Conservation (phyloP, 2,113 vertebrate species). For the Ptilorrhoa leucosticta region DNA sequence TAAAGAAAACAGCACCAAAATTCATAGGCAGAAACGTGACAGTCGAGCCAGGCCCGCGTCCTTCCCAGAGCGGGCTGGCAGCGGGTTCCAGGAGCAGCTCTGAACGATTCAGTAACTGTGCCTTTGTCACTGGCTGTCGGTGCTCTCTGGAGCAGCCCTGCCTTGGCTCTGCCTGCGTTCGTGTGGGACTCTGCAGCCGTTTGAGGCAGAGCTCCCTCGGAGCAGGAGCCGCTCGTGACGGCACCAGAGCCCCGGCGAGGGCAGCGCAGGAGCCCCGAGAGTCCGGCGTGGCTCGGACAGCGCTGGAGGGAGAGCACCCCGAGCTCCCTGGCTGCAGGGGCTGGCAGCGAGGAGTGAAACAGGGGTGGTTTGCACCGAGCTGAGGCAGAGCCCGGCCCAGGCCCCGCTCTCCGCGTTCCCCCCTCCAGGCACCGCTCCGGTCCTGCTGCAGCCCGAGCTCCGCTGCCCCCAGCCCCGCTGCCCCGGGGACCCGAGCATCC, state of each 20-base stretch:
- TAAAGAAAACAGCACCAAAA: neutral
- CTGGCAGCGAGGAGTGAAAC: neutral
- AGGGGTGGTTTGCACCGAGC: neutral
- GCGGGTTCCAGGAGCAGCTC: neutral
- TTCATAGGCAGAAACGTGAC: fast-evolving
- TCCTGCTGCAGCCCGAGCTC: fast-evolving
- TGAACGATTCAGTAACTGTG: neutral
- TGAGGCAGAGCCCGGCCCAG: neutral
- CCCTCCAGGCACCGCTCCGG: fast-evolving
- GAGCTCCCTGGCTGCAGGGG: neutral
- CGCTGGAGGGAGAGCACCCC: neutral
- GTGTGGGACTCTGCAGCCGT: neutral
- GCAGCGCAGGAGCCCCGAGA: neutral
- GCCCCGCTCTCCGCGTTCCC: neutral
- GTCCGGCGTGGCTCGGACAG: too few relatives aligned
- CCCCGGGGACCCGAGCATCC: neutral
- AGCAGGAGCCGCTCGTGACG: neutral
- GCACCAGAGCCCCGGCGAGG: neutral
- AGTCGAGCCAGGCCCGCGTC: neutral
- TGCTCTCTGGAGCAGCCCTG: neutral
- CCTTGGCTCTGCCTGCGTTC: neutral
- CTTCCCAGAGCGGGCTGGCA: neutral
- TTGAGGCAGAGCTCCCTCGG: neutral
- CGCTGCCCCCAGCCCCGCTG: too few relatives aligned
- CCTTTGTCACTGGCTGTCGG: neutral